Conservation (phyloP, 2,888 invertebrate species). For the Drosophila anomalata region DNA sequence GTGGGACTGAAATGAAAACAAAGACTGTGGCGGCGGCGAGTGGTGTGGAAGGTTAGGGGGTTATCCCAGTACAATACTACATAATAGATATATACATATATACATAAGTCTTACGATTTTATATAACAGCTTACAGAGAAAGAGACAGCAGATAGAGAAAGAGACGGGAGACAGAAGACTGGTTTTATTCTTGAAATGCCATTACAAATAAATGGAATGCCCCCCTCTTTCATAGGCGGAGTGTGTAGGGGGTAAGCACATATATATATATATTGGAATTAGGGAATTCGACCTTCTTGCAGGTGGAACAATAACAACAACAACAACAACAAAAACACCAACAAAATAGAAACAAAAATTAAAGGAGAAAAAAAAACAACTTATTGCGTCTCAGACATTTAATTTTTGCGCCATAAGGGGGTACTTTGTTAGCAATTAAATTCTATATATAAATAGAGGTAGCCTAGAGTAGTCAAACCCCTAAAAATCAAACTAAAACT, state of each 20-base stretch:
- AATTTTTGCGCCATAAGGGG: conserved; percentile 16
- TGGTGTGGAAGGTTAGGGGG: no score
- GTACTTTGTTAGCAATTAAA: neutral
- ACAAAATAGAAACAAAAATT: no score
- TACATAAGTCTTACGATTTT: conserved; percentile 55
- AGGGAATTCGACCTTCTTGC: conserved; percentile 22
- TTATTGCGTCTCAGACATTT: conserved; percentile 52
- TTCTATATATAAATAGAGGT: no score
- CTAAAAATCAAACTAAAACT: no score
- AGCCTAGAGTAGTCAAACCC: no score
- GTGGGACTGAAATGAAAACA: no score
- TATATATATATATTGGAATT: neutral
- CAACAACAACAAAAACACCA: conserved; percentile 14
- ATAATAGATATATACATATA: conserved; percentile 25
- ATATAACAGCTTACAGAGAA: conserved; percentile 50
- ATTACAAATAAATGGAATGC: conserved; percentile 1
- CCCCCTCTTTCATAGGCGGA: no score
- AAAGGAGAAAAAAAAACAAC: conserved; percentile 28
- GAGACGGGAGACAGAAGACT: neutral
- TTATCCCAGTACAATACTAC: no score
- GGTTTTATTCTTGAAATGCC: conserved; percentile 58
- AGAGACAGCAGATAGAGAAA: conserved; percentile 8
- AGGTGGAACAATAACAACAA: conserved; percentile 28
- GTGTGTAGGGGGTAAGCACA: neutral
- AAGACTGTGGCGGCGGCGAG: no score